A percentile compares a stretch with the other conserved stretches of the same genome.
Evolutionary conservation across 2,797 vertebrate species (phyloP).

Genomic region (Phyllotis vaccarum): DNA sequence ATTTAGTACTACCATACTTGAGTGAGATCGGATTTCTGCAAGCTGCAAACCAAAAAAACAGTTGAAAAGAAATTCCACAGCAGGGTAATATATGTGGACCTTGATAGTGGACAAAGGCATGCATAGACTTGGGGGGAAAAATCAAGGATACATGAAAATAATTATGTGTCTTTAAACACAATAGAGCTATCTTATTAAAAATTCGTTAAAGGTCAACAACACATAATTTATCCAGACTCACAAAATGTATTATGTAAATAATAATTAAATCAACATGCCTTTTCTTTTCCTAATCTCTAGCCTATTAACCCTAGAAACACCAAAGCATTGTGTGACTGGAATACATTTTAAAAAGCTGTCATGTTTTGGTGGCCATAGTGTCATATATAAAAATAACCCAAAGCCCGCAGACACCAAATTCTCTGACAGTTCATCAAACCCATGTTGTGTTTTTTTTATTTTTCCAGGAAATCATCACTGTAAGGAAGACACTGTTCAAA

Average conservation of each 20-base stretch:
- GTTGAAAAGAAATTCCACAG: neutral
- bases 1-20: conserved; percentile 12
- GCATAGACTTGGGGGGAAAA: conserved; percentile 21
- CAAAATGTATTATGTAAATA: conserved; percentile 61
- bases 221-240: conserved; percentile 59
- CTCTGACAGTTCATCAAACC: neutral
- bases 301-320: conserved; percentile 16
- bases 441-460: neutral
- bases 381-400: neutral
- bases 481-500: neutral
- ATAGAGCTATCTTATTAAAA: conserved; percentile 68
- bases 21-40: neutral
- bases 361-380: conserved; percentile 3
- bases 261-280: conserved; percentile 29
- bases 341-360: conserved; percentile 14
- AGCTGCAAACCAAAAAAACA: conserved; percentile 48
- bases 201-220: conserved; percentile 71
- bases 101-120: neutral
- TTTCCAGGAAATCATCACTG: neutral
- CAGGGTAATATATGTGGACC: neutral
- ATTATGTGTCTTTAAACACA: conserved; percentile 66
- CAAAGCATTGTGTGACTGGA: neutral
- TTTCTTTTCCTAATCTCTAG: conserved; percentile 19
- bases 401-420: neutral
- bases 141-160: conserved; percentile 55